These are phyloP conservation scores for Pteromalus puparum DNA, from an alignment of 1,140 invertebrate species.

Conservation along the genomic window DNA sequence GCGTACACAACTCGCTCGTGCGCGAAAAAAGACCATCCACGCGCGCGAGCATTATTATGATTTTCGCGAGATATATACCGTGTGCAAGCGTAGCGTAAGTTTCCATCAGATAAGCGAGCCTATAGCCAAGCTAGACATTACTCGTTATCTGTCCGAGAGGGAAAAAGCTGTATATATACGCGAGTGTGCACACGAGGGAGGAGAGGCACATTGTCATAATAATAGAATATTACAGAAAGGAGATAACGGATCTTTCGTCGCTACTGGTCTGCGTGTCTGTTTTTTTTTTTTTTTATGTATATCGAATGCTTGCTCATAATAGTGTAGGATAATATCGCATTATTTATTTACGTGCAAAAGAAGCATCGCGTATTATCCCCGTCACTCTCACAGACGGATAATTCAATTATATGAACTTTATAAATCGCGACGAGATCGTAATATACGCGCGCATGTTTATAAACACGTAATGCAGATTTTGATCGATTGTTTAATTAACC, in stretches of 20 bases:
- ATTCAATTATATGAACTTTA: not conserved
- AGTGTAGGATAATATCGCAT: no score
- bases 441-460: not conserved
- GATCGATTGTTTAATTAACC: constrained; percentile 48
- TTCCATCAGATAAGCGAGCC: constrained; percentile 36
- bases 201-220: constrained; percentile 42
- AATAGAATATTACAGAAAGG: constrained; percentile 41
- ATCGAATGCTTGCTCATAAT: no score
- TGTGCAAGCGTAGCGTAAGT: not conserved
- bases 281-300: not conserved
- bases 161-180: not conserved
- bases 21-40: not conserved
- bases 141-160: constrained; percentile 42
- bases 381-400: not conserved
- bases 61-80: constrained; percentile 35
- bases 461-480: constrained; percentile 15
- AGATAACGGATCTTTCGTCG: constrained; percentile 36
- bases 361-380: not conserved
- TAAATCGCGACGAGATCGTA: not conserved
- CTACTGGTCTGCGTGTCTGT: not conserved
- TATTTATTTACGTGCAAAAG: not conserved
- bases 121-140: constrained; percentile 41
- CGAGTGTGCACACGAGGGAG: not conserved
- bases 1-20: not conserved
- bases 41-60: constrained; percentile 29